Base-by-base conservation (phyloP, 2,797 vertebrate genomes). In the Syndactyla subalaris region DNA sequence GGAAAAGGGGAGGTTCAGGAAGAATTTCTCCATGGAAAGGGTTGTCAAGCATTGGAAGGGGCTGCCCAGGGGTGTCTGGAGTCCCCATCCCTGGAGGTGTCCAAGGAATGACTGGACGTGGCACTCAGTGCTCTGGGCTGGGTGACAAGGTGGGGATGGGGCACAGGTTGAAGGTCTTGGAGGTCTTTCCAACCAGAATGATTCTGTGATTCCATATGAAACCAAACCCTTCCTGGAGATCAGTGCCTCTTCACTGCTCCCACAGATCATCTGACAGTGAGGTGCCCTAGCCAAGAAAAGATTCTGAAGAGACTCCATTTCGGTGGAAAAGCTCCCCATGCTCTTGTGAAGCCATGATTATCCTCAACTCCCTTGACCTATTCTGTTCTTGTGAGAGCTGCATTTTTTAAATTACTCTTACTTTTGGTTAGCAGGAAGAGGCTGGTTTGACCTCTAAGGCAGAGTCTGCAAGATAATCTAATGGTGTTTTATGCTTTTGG, bases 231-330 rank as follows among this genome's bases (percentile, higher is more conserved):
- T 70, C 41, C n/a, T 65, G 14, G 32, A 29, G 7, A 2, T 34
- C 13, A 0, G 3, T 30, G 11, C 38, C 43, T 76, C 58, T 71
- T 57, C 48, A 7, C 29, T 10, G 22, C 9, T 36, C 3, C 0
- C 7, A 38, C 68, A 12, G 38, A 18, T 32, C 34, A 32, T 34
- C 18, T 27, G 38, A 27, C 14, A 55, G 10, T 8, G 26, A 85
- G 54, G 27, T 46, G 27, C 15, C 30, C 36, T 70, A 12, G 36
- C 30, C 61, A 59, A 39, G 9, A 55, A 65, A 21, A 36, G 46
- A 5, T 46, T 55, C 46, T 24, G 12, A 65, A 17, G n/a, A 21
- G 41, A 12, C n/a, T 48, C 39, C 16, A 6, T 73, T 76, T 43
- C 36, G 29, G 17, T 65, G 57, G 21, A 61, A 55, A 73, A 77